Evolutionary conservation across 2,113 vertebrate species (phyloP).

Genomic region (Dipodomys spectabilis): DNA sequence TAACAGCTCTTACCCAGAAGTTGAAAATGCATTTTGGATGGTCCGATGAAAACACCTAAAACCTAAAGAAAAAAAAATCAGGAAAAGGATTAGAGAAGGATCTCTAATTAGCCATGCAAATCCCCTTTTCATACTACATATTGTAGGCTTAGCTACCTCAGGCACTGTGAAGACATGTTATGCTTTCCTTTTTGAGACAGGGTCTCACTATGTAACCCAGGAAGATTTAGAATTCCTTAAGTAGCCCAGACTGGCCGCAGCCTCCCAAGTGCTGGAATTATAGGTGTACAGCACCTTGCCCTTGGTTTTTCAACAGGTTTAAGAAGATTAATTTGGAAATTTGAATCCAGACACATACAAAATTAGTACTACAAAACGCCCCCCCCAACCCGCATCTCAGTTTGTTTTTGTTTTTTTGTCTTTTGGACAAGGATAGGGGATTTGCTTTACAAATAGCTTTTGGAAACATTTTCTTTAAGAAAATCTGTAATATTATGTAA

Average conservation of each 20-base stretch:
- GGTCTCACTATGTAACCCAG: too few species aligned
- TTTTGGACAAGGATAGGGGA: neutral
- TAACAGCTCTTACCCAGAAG: slow-evolving; percentile 66
- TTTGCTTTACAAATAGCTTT: slow-evolving; percentile 3
- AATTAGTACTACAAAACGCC: slow-evolving; percentile 23
- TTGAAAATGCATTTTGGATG: slow-evolving; percentile 70
- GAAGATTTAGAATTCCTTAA: too few species aligned
- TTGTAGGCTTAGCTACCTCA: neutral
- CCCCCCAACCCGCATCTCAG: too few species aligned
- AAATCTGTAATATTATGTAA: neutral
- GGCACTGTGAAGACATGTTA: neutral
- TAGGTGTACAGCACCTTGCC: too few species aligned
- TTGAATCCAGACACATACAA: neutral
- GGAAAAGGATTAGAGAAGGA: neutral
- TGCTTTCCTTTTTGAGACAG: neutral
- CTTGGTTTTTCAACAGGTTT: neutral
- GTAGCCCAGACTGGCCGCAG: too few species aligned
- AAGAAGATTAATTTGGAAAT: neutral
- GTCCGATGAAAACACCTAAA: slow-evolving; percentile 71
- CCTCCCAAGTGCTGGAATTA: too few species aligned
- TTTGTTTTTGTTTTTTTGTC: neutral
- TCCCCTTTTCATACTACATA: neutral
- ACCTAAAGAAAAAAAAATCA: slow-evolving; percentile 17
- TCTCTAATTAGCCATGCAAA: neutral
- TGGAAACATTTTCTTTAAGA: slow-evolving; percentile 1